A percentile compares a stretch with the other conserved stretches of the same genome.
These are phyloP conservation scores for Drosophila teissieri DNA, from an alignment of 1,140 invertebrate genomes.

Conservation along the genomic window DNA sequence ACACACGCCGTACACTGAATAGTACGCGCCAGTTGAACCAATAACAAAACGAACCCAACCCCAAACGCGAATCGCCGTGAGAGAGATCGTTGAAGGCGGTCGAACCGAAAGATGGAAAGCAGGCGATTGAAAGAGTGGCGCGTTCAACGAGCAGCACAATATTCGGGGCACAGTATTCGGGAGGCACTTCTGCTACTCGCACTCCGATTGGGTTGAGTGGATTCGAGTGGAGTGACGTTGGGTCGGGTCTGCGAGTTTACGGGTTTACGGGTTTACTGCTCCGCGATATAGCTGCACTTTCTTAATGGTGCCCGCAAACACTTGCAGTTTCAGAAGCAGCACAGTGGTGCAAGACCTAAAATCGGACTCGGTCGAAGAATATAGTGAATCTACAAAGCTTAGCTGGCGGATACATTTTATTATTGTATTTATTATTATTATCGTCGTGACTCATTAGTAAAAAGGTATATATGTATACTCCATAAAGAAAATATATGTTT, in stretches of 20 bases:
- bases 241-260: slow-evolving; percentile 19
- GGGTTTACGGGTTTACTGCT: slow-evolving; percentile 56
- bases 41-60: slow-evolving; percentile 63
- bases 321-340: slow-evolving; percentile 61
- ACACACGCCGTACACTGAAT: slow-evolving; percentile 14
- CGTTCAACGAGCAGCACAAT: slow-evolving; percentile 38
- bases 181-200: not conserved
- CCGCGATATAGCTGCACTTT: slow-evolving; percentile 42
- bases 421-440: too few species aligned
- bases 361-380: too few species aligned
- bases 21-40: slow-evolving; percentile 58
- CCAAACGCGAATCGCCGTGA: slow-evolving; percentile 26
- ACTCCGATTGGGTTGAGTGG: slow-evolving; percentile 40
- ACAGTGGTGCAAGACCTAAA: slow-evolving; percentile 35
- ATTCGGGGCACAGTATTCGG: not conserved
- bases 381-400: too few species aligned
- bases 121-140: slow-evolving; percentile 18
- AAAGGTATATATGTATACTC: too few species aligned
- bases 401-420: too few species aligned
- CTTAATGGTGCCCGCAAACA: slow-evolving; percentile 54
- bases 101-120: slow-evolving; percentile 11
- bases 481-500: too few species aligned
- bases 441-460: too few species aligned
- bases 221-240: slow-evolving; percentile 46
- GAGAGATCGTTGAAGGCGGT: slow-evolving; percentile 53